Evolutionary conservation across 2,797 vertebrate species (phyloP), one percentile per base, ranked within the genome.

Genomic region (Poeciliopsis turneri): DNA sequence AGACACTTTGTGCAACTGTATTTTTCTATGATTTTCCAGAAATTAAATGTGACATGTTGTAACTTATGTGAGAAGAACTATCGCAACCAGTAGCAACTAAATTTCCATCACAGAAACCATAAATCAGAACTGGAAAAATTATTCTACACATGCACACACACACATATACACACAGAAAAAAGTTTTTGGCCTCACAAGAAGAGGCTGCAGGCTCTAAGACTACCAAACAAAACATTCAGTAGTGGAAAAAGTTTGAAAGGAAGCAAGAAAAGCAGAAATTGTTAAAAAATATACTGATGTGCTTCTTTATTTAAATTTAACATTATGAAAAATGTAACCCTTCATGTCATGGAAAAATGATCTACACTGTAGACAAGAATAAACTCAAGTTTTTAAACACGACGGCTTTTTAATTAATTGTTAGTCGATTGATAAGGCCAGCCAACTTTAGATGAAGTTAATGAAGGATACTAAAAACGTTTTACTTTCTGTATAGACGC

Each of bases 401-500:
- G 49, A 7, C 2, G 20, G 49, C 18, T 9, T 51, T 23, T 8
- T 51, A 51, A 51, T 51, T 23, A 51, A 51, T 1, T 2, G 49
- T 23, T 51, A 51, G 20, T 51, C 2, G 7, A 51, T 51, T 2
- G 49, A 51, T 23, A 51, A 51, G 49, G 9, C 20, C 49, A 51
- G 49, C 23, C 49, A 51, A 51, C 49, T 51, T 23, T 23, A 51
- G 18, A 51, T 51, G 6, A 51, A 51, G 6, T 23, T 23, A 51
- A 23, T 51, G 49, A 51, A 51, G 8, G 18, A 23, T 23, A 74
- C 70, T 41, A 70, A 75, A n/a, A n/a, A 3, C 0, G 13, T 74
- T 23, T 3, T 39, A 61, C 57, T 46, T 78, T 59, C 59, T 59
- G 36, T 51, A 51, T 16, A 72, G 73, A 82, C 61, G 69, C 45